A percentile compares a stretch with the other conserved stretches of the same genome.
Conservation (phyloP, 2,113 vertebrate species). For the Felis chaus region DNA sequence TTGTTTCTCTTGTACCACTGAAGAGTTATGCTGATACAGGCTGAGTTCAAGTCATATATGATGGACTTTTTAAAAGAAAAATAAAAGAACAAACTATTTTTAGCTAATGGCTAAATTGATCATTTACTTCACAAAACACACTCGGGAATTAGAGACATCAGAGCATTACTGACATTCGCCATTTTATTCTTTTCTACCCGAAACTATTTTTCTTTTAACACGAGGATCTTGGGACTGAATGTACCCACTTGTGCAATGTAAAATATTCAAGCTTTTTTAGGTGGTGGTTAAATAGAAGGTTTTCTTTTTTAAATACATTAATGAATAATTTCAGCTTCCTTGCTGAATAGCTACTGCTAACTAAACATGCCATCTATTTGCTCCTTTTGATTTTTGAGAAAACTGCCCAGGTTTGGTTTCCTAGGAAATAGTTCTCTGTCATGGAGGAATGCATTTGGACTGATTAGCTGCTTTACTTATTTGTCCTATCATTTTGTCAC, state of each 20-base stretch:
- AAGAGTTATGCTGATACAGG: not conserved
- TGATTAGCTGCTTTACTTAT: constrained; percentile 61
- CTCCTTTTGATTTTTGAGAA: constrained; percentile 69
- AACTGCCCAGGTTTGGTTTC: constrained; percentile 66
- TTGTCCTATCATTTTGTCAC: constrained; percentile 50
- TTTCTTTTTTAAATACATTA: constrained; percentile 20
- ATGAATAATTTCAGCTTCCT: constrained; percentile 53
- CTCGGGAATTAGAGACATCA: not conserved
- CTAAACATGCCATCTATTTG: constrained; percentile 64
- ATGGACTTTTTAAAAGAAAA: not conserved
- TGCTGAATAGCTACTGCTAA: constrained; percentile 60
- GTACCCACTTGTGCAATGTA: not conserved
- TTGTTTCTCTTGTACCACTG: not conserved
- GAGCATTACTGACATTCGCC: constrained; percentile 14
- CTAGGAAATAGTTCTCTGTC: constrained; percentile 61
- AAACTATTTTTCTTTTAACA: constrained; percentile 37
- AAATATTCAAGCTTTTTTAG: constrained; percentile 24
- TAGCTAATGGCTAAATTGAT: constrained; percentile 1
- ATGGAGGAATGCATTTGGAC: constrained; percentile 57
- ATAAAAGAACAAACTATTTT: constrained; percentile 42
- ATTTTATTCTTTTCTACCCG: constrained; percentile 40
- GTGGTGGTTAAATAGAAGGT: constrained; percentile 24
- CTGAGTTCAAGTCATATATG: not conserved
- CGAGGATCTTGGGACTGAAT: not conserved
- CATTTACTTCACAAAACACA: constrained; percentile 28